phyloP scores from a whole-genome alignment of 2,888 invertebrate genomes.

The Dromius quadrimaculatus region DNA sequence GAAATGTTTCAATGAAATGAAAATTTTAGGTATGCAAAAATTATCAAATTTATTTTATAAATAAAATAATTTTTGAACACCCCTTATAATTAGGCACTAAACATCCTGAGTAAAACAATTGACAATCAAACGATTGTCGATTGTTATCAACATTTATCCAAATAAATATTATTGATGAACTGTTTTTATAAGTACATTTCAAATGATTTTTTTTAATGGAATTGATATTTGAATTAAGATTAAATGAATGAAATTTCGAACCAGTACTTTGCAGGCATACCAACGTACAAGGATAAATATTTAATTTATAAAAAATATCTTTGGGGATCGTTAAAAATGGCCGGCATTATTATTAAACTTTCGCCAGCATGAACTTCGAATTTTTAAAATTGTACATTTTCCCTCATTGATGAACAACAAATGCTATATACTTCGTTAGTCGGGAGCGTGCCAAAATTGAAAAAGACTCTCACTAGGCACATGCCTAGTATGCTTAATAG shows the following conservation, averaged over 20 bases:
- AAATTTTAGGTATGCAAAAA: background rate
- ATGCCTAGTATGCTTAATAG: no score
- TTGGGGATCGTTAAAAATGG: constrained; percentile 40
- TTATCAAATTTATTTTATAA: background rate
- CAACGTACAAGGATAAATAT: constrained; percentile 20
- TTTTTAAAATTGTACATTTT: background rate
- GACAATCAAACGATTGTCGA: background rate
- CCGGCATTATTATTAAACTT: constrained; percentile 25
- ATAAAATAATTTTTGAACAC: background rate
- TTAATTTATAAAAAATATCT: constrained; percentile 48
- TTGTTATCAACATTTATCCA: background rate
- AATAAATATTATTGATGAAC: background rate
- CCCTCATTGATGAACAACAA: no score
- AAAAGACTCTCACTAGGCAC: no score
- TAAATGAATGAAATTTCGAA: constrained; percentile 7
- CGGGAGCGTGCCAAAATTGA: no score
- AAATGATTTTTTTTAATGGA: background rate
- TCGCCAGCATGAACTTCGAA: background rate
- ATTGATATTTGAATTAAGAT: no score
- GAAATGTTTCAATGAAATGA: background rate
- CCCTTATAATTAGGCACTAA: constrained; percentile 24
- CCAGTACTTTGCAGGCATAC: constrained; percentile 24
- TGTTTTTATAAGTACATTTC: background rate
- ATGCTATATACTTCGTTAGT: no score
- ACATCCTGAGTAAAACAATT: constrained; percentile 45